Conservation (phyloP, 2,797 vertebrate genomes). For the Spondyliosoma cantharus region DNA sequence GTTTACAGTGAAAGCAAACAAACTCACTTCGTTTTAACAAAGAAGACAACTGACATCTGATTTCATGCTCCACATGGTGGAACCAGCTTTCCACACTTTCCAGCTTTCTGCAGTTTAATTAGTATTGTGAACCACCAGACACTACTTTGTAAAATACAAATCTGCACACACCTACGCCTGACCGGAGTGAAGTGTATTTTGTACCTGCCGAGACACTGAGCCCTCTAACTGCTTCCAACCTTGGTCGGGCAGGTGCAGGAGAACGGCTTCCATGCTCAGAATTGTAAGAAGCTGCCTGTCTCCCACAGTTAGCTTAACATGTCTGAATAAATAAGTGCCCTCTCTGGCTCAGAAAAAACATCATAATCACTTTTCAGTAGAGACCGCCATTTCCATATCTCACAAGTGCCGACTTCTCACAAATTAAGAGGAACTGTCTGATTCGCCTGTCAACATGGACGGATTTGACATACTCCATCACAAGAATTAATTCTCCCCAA, state of each 20-base stretch:
- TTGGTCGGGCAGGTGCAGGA: slow-evolving; percentile 26
- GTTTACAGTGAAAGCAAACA: background rate
- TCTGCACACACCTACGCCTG: background rate
- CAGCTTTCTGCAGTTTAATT: background rate
- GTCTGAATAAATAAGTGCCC: slow-evolving; percentile 34
- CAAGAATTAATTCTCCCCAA: background rate
- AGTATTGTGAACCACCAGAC: slow-evolving; percentile 7
- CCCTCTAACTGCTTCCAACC: slow-evolving; percentile 26
- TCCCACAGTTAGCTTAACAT: slow-evolving; percentile 25
- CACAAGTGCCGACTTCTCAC: slow-evolving; percentile 18
- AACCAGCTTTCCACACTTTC: background rate
- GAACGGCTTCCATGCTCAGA: slow-evolving; percentile 38
- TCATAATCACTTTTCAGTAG: slow-evolving; percentile 33
- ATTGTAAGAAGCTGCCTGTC: slow-evolving; percentile 40
- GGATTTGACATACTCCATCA: slow-evolving; percentile 32
- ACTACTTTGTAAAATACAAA: background rate
- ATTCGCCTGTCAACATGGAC: slow-evolving; percentile 12
- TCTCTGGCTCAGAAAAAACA: slow-evolving; percentile 31
- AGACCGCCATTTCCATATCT: slow-evolving; percentile 12
- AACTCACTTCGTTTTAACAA: background rate
- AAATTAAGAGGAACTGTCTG: slow-evolving; percentile 23
- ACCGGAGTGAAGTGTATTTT: slow-evolving; percentile 21
- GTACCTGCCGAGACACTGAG: slow-evolving; percentile 6
- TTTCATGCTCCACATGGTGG: background rate
- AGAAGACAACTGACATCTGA: background rate